Evolutionary conservation across 2,888 invertebrate species (phyloP), one percentile per base, ranked within the genome.

Genomic region (Eurois occulta): DNA sequence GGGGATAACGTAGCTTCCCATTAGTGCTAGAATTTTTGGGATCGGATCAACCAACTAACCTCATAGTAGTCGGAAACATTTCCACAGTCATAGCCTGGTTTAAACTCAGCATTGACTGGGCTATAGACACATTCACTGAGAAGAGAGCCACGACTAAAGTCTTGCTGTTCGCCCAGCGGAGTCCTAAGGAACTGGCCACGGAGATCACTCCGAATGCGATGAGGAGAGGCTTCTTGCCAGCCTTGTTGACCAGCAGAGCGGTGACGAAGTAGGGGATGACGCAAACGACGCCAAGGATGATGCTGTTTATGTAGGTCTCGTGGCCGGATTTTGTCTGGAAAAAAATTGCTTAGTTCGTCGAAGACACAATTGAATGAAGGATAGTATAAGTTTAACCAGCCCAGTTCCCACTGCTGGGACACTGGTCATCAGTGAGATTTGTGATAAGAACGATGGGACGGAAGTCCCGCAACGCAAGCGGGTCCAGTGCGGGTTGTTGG

Each of bases 271-370:
- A 94, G 0, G 95, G 94, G 2, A 93, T 62, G 0, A 93, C 21
- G 67, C 93, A 93, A 6, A 93, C 90, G 16, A 86, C 86, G 1
- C 95, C 95, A 18, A 95, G 84, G 28, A 95, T 94, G 2, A 95
- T 93, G 62, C 93, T 95, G 90, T 95, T 95, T 28, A 95, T 93
- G 75, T 95, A 95, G 0, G 95, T 95, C 71, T 94, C 94, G 3
- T 91, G 83, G 0, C 95, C 95, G 62, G 94, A 95, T 84, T 87
- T 91, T 13, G 87, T 88, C 95, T 95, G 93, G 0, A 87, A 46
- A 41, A 11, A 48, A 62, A 4, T n/a, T 8, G 7, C 11, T 41
- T 21, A 1, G 32, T 58, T 60, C 65, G 13, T 18, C 6, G 16
- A n/a, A n/a, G n/a, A n/a, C n/a, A n/a, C n/a, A n/a, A 48, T 18